These are phyloP conservation scores for Phoxinus dragarum DNA, from an alignment of 2,797 vertebrate genomes.

Conservation along the genomic window DNA sequence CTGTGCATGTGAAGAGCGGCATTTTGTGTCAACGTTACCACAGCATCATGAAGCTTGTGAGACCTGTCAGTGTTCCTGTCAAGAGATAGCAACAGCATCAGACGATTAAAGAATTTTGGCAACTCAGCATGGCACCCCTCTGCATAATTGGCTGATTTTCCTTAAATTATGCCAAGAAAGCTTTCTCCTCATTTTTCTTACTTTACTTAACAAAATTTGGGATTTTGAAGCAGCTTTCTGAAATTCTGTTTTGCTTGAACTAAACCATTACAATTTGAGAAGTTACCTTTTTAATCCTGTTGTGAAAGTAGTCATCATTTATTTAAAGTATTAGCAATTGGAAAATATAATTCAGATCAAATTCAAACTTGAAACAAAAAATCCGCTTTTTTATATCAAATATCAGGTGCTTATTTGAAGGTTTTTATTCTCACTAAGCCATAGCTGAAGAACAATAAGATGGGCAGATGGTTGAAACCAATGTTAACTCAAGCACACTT, in stretches of 20 bases:
- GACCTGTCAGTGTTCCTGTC: slow-evolving; percentile 28
- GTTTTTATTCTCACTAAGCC: background rate
- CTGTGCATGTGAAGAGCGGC: background rate
- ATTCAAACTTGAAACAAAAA: background rate
- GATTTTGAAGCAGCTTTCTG: background rate
- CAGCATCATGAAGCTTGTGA: slow-evolving; percentile 1
- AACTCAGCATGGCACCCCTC: slow-evolving; percentile 23
- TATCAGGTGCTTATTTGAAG: background rate
- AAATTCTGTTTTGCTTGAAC: background rate
- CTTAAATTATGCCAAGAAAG: slow-evolving; percentile 30
- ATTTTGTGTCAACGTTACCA: background rate
- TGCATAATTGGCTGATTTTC: background rate
- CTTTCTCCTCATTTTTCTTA: background rate
- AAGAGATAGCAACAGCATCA: slow-evolving; percentile 16
- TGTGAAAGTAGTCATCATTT: background rate
- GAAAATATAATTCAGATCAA: background rate
- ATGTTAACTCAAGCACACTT: background rate
- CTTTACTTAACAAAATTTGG: slow-evolving; percentile 9
- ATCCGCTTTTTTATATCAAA: too few relatives aligned
- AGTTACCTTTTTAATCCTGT: background rate
- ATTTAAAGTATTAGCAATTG: background rate
- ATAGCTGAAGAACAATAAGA: background rate
- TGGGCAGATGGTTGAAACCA: background rate
- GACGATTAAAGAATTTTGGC: slow-evolving; percentile 13
- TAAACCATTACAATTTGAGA: background rate